Conservation (phyloP, 2,113 vertebrate species). For the Sander vitreus region DNA sequence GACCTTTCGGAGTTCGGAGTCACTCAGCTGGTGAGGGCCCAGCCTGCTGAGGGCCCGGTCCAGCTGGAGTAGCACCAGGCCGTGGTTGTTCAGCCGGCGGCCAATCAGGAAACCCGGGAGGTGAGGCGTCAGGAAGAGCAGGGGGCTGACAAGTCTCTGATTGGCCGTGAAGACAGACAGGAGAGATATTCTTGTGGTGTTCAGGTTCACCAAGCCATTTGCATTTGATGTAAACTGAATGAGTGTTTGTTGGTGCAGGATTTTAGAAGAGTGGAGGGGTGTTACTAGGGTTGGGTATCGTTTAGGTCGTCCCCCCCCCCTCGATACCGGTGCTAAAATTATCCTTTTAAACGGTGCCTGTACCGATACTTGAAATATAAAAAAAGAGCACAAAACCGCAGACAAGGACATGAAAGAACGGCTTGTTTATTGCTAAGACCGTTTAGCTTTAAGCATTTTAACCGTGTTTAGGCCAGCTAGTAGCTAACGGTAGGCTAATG, state of each 20-base stretch:
- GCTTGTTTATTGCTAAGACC: no score
- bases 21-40: constrained; percentile 85
- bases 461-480: no score
- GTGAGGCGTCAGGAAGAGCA: constrained; percentile 90
- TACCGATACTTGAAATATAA: no score
- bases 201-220: not conserved
- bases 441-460: no score
- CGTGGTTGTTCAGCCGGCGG: constrained; percentile 84
- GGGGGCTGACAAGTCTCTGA: constrained; percentile 88
- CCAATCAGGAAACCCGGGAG: constrained; percentile 86
- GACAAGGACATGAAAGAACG: no score
- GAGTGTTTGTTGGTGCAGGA: not conserved
- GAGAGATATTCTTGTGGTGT: not conserved
- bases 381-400: no score
- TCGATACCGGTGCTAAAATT: no score
- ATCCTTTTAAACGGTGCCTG: not conserved
- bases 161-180: constrained; percentile 41
- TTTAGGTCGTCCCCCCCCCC: no score
- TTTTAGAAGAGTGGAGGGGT: not conserved
- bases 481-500: no score
- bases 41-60: constrained; percentile 88
- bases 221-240: not conserved
- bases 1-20: constrained; percentile 89
- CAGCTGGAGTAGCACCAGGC: constrained; percentile 87
- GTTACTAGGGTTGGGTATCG: no score